A percentile compares a stretch with the other conserved stretches of the same genome.
These are phyloP conservation scores for Caenorhabditis drosophilae DNA, from an alignment of 2,888 invertebrate species.

Conservation along the genomic window DNA sequence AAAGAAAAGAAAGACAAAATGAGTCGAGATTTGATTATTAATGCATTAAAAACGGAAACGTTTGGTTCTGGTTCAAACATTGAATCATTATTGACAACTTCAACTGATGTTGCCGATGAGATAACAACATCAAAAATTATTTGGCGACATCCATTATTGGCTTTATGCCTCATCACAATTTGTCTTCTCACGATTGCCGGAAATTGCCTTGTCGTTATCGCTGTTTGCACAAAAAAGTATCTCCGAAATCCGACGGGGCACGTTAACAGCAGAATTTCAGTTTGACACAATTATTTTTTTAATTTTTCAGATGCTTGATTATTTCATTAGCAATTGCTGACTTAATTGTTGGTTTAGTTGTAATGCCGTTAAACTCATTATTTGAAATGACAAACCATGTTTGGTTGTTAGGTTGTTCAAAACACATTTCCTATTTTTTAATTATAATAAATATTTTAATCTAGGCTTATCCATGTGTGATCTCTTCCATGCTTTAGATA, in stretches of 20 bases:
- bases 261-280: background rate
- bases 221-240: conserved; percentile 89
- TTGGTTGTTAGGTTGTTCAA: conserved; percentile 60
- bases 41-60: no score
- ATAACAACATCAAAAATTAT: conserved; percentile 16
- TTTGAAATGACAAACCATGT: conserved; percentile 67
- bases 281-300: background rate
- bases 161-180: conserved; percentile 83
- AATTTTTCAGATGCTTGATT: conserved; percentile 80
- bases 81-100: background rate
- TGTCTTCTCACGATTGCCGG: conserved; percentile 92
- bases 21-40: no score
- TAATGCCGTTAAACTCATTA: conserved; percentile 84
- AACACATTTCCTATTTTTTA: background rate
- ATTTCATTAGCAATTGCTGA: conserved; percentile 95
- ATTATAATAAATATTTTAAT: conserved; percentile 7
- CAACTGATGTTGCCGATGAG: no score
- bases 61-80: no score
- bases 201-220: conserved; percentile 89
- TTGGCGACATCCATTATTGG: conserved; percentile 70
- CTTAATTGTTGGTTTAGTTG: conserved; percentile 90
- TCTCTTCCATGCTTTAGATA: conserved; percentile 94
- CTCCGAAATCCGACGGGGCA: conserved; percentile 90
- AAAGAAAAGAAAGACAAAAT: no score
- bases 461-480: conserved; percentile 93